phyloP scores from a whole-genome alignment of 30 jellyfish, hydroid and myxozoan species.

The Aurelia coerulea region DNA sequence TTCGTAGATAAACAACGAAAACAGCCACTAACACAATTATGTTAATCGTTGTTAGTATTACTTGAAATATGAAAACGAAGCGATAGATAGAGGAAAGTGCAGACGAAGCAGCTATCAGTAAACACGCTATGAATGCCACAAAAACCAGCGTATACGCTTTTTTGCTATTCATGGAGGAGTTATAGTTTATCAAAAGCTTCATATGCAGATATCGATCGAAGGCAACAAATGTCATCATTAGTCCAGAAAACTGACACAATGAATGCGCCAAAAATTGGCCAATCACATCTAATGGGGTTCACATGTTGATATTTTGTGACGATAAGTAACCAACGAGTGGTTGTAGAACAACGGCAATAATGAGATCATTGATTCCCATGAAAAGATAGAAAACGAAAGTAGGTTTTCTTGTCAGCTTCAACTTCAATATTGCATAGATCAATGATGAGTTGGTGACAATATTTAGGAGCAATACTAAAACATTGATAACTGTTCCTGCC shows the following conservation, averaged over 20 bases:
- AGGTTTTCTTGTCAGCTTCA: slow-evolving; percentile 15
- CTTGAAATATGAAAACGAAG: background rate
- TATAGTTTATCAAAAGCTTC: background rate
- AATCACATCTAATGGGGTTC: background rate
- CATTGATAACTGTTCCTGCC: background rate
- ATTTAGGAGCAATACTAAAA: background rate
- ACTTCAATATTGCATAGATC: slow-evolving; percentile 4
- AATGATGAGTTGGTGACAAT: background rate
- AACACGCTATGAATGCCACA: background rate
- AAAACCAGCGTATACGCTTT: background rate
- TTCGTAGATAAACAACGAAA: background rate
- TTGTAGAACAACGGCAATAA: slow-evolving; percentile 7
- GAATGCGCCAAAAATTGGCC: slow-evolving; percentile 17
- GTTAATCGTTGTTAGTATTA: background rate
- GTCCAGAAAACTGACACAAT: slow-evolving; percentile 16
- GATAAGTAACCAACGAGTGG: slow-evolving; percentile 8
- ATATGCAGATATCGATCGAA: slow-evolving; percentile 25
- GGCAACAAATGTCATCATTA: slow-evolving; percentile 27
- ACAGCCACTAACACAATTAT: background rate
- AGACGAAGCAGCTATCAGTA: slow-evolving; percentile 5
- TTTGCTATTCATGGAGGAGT: background rate
- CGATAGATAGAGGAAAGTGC: slow-evolving; percentile 7
- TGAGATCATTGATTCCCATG: slow-evolving; percentile 16
- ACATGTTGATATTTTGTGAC: background rate
- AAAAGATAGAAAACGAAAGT: slow-evolving; percentile 20